Evolutionary conservation across 2,113 vertebrate species (phyloP).

Genomic region (Ailuropoda melanoleuca): DNA sequence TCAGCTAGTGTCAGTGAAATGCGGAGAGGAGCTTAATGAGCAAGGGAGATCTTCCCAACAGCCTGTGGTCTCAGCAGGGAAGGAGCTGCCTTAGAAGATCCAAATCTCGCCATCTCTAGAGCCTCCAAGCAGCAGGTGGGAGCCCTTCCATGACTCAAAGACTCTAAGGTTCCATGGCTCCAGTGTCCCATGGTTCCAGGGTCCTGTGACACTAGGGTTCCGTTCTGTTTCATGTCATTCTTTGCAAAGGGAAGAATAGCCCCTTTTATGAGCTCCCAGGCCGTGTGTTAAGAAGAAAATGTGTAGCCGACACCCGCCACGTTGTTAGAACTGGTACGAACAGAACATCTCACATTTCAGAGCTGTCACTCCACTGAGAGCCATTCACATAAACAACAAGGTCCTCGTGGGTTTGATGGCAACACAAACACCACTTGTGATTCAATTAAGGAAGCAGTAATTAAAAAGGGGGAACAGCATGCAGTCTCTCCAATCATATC

Average conservation of each 20-base stretch:
- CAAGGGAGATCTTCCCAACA: background rate
- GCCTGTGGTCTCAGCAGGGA: background rate
- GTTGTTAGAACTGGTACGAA: constrained; percentile 46
- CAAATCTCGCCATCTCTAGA: background rate
- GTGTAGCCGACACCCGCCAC: background rate
- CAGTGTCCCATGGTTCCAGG: background rate
- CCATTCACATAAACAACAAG: constrained; percentile 73
- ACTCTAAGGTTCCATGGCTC: background rate
- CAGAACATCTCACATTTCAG: constrained; percentile 51
- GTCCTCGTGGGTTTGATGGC: constrained; percentile 74
- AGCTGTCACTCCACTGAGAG: constrained; percentile 74
- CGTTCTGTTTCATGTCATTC: background rate
- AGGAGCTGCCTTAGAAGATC: background rate
- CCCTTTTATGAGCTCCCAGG: background rate
- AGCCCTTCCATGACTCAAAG: background rate
- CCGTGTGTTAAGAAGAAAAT: background rate
- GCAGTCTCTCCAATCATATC: background rate
- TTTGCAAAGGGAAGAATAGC: background rate
- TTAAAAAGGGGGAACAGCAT: constrained; percentile 62
- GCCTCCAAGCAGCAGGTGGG: background rate
- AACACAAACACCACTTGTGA: constrained; percentile 80
- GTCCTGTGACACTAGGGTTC: background rate
- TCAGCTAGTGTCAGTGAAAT: background rate
- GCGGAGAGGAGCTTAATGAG: background rate
- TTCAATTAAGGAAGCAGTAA: constrained; percentile 78